Base-by-base conservation (phyloP, 1,140 invertebrate genomes). In the Hyphantria cunea region DNA sequence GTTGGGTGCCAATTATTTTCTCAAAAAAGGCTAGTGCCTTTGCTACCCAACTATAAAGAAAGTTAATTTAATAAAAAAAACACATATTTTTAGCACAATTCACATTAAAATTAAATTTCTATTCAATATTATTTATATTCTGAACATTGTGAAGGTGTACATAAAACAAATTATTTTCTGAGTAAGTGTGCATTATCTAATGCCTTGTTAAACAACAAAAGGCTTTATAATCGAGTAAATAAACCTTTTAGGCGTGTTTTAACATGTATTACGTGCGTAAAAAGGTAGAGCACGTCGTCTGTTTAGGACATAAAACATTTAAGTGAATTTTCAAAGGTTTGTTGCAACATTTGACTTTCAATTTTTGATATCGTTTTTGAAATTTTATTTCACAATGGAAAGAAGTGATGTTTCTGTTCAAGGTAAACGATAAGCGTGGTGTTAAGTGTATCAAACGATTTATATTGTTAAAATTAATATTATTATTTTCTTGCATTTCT, bases 1-100 rank as follows among this genome's bases (percentile, higher is more conserved):
- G 68, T 70, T 74, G 78, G 78, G 76, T 61, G 70, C 78, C 74
- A 80, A 59, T 49, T 63, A 61, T 32, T 42, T 60, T 50, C 33
- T 48, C 45, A n/a, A 7, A 48, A 58, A 58, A 48, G 3, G 48
- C 33, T 37, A 55, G 25, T 33, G 50, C 58, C 59, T 55, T 34
- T 47, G 6, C 6, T 34, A 34, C 33, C 6, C 33, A 48, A 45
- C 60, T n/a, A 47, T 55, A 32, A 31, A 50, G 8, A 34, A 25
- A 33, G 31, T 51, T 44, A 42, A 42, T 42, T 50, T 15, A 12
- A 33, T 50, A 42, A 60, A 49, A 49, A 33, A n/a, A 11, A 49
- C 11, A 41, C 3, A 60, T 60, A 50, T 60, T 60, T 51, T 51
- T 14, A 12, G 48, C 32, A 33, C 50, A 60, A 32, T 33, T 60